Percentiles rank a stretch among this genome's conserved stretches.
Conservation (phyloP, 2,797 vertebrate species). For the Hyperoplus immaculatus region DNA sequence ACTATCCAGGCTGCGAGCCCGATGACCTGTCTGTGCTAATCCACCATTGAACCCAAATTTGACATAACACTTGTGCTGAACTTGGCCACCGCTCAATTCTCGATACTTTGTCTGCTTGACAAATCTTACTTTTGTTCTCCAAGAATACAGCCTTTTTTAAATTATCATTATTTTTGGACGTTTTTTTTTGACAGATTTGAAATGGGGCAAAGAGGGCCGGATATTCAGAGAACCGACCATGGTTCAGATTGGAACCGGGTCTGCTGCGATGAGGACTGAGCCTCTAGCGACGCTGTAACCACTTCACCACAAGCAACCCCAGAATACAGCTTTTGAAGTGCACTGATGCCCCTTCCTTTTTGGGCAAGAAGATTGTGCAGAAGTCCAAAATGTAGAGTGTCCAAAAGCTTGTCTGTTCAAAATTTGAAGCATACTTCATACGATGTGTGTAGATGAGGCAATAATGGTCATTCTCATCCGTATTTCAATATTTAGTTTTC, state of each 20-base stretch:
- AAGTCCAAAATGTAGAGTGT: too few relatives aligned
- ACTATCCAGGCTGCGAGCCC: slow-evolving; percentile 41
- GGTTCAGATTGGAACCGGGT: too few relatives aligned
- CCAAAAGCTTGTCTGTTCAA: slow-evolving; percentile 18
- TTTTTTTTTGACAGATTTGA: too few relatives aligned
- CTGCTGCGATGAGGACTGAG: too few relatives aligned
- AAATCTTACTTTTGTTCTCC: slow-evolving; percentile 12
- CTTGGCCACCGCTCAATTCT: neutral
- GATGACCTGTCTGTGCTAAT: slow-evolving; percentile 44
- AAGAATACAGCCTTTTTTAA: slow-evolving; percentile 1
- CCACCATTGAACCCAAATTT: slow-evolving; percentile 14
- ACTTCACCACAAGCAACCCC: neutral
- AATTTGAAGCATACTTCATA: slow-evolving; percentile 22
- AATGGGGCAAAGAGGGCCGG: too few relatives aligned
- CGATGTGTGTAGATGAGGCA: slow-evolving; percentile 30
- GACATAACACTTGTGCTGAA: slow-evolving; percentile 21
- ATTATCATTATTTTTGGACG: too few relatives aligned
- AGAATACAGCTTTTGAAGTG: slow-evolving; percentile 11
- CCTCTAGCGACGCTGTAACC: too few relatives aligned
- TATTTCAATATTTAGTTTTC: slow-evolving; percentile 13
- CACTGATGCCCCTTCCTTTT: slow-evolving; percentile 18
- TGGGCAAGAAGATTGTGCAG: neutral
- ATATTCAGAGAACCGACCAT: too few relatives aligned
- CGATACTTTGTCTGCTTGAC: neutral
- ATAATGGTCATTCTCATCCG: slow-evolving; percentile 25